Base-by-base conservation (phyloP, 2,888 invertebrate genomes). In the Orthosia incerta region DNA sequence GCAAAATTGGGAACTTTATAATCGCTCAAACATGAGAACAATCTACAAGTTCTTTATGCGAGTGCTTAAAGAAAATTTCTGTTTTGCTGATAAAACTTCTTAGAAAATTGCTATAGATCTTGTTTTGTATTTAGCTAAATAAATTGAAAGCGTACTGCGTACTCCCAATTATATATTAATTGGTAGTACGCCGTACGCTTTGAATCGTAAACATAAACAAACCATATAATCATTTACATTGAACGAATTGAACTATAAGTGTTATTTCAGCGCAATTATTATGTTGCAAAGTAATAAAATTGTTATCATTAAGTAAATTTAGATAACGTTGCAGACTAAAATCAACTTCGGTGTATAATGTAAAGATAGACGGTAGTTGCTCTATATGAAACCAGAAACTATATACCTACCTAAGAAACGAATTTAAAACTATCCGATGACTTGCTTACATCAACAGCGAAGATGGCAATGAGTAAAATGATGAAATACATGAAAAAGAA, bases 1-100 rank as follows among this genome's bases (percentile, higher is more conserved):
- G 46, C 55, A 59, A 74, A 72, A 63, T 66, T 11, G 59, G 59
- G 15, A 72, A 72, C 68, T 74, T 74, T 48, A 74, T 68, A 74
- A 74, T 76, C 60, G n/a, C 20, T 51, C n/a, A 53, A 80, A 71
- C 51, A 56, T 23, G 39, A 74, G 18, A 62, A 72, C 31, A 65
- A 70, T 75, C 20, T 57, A 26, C 51, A 67, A 78, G 53, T 75
- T 78, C 59, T 60, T 66, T 73, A 68, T 65, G 62, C 18, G 61
- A 74, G 72, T 61, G 70, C 70, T 78, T 76, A 50, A 13, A 39
- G 61, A 71, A 66, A 48, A 55, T n/a, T 65, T 67, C n/a, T 48
- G 62, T 80, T 68, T 69, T 68, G 45, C 16, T 62, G 62, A 60
- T 71, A 71, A 68, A 66, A 45, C 18, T 55, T 76, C 12, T 26